Conservation (phyloP, 2,113 vertebrate species). For the Ursus arctos region DNA sequence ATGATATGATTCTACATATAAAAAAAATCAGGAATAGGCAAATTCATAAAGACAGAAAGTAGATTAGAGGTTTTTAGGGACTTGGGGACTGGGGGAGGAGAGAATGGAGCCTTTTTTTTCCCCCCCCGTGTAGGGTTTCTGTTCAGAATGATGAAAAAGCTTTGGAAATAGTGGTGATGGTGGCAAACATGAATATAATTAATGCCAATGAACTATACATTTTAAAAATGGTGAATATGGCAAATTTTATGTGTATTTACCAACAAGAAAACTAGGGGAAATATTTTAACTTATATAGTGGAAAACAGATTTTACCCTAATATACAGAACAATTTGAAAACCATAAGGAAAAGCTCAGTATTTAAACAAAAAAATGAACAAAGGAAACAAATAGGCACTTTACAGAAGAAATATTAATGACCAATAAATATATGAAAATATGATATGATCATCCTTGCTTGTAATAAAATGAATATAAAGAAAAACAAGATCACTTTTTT, state of each 20-base stretch:
- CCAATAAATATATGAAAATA: not conserved
- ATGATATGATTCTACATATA: not conserved
- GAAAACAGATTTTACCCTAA: not conserved
- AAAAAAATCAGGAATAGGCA: not conserved
- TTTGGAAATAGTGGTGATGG: conserved; percentile 8
- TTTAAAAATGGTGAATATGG: not conserved
- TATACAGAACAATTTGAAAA: not conserved
- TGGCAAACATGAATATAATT: not conserved
- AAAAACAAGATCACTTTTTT: not conserved
- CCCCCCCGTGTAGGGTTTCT: not conserved
- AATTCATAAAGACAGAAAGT: not conserved
- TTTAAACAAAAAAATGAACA: not conserved
- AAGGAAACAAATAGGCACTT: not conserved
- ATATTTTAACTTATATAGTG: not conserved
- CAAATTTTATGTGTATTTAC: conserved; percentile 3
- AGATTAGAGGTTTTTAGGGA: not conserved
- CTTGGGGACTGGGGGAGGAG: not conserved
- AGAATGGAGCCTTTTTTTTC: not conserved
- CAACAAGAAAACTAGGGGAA: not conserved
- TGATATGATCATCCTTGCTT: not conserved
- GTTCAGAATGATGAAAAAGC: not conserved
- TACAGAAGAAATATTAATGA: not conserved
- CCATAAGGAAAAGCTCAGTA: not conserved
- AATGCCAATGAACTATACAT: not conserved
- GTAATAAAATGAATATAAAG: conserved; percentile 23